Percentiles rank a stretch among this genome's conserved stretches.
These are phyloP conservation scores for Ceratosolen solmsi DNA, from an alignment of 1,140 invertebrate species.

Conservation along the genomic window DNA sequence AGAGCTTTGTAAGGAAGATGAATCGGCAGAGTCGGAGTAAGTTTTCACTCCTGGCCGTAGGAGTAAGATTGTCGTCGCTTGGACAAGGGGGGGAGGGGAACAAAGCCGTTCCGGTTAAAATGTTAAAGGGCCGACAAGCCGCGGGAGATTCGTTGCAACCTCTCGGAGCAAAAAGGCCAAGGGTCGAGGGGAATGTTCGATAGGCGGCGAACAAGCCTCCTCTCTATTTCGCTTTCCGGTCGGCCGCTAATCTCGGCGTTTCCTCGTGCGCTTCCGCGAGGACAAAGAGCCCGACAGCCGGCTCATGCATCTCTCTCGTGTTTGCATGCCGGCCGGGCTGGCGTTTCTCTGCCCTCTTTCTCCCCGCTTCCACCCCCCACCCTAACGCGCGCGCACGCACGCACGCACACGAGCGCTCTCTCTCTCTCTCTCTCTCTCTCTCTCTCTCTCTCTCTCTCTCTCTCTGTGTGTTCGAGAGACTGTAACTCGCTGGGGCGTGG, in stretches of 20 bases:
- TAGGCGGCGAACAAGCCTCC: not conserved
- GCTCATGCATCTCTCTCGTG: not conserved
- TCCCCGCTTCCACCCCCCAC: too few species aligned
- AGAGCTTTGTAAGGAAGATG: too few species aligned
- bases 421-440: too few species aligned
- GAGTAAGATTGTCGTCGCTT: not conserved
- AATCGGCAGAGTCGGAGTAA: not conserved
- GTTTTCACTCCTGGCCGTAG: not conserved
- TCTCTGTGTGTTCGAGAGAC: not conserved
- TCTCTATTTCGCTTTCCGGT: not conserved
- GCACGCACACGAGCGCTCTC: too few species aligned
- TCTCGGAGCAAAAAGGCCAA: not conserved
- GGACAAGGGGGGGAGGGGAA: not conserved
- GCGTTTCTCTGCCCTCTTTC: not conserved
- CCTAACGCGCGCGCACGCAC: too few species aligned
- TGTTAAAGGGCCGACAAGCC: not conserved
- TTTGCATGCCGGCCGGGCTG: conserved; percentile 23
- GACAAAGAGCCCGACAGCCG: not conserved
- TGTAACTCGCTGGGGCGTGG: conserved; percentile 24
- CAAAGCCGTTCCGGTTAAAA: not conserved
- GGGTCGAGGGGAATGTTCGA: not conserved
- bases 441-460: not conserved
- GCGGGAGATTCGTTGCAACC: not conserved
- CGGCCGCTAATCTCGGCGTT: conserved; percentile 33
- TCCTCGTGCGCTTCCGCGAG: conserved; percentile 15